A percentile compares a stretch with the other conserved stretches of the same genome.
These are phyloP conservation scores for Charina bottae DNA, from an alignment of 2,113 vertebrate species.

Conservation along the genomic window DNA sequence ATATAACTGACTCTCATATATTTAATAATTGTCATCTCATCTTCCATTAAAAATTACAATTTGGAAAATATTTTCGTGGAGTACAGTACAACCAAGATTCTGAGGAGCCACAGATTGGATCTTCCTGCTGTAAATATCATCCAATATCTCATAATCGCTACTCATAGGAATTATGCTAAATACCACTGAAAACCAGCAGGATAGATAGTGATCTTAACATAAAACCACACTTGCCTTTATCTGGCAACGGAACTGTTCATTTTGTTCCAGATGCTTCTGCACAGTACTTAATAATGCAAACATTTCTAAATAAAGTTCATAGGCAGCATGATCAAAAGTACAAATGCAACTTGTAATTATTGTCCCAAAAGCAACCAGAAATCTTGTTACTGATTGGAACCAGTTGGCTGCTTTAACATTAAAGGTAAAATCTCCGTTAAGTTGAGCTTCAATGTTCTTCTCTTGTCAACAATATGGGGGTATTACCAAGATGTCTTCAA, in stretches of 20 bases:
- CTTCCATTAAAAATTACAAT: background rate
- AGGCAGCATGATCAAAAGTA: background rate
- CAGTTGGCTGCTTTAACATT: background rate
- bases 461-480: background rate
- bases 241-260: background rate
- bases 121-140: background rate
- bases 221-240: background rate
- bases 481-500: too few species aligned
- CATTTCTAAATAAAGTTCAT: background rate
- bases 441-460: background rate
- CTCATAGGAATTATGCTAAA: background rate
- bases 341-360: background rate
- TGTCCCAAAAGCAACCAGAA: background rate
- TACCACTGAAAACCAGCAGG: background rate
- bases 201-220: background rate
- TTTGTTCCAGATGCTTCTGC: background rate
- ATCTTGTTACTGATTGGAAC: background rate
- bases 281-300: background rate
- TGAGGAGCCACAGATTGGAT: background rate
- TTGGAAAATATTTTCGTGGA: background rate
- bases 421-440: background rate
- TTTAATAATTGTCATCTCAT: background rate
- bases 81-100: background rate
- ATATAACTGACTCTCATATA: background rate
- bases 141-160: background rate